Base-by-base conservation (phyloP, 2,797 vertebrate genomes). In the Chelonia mydas region DNA sequence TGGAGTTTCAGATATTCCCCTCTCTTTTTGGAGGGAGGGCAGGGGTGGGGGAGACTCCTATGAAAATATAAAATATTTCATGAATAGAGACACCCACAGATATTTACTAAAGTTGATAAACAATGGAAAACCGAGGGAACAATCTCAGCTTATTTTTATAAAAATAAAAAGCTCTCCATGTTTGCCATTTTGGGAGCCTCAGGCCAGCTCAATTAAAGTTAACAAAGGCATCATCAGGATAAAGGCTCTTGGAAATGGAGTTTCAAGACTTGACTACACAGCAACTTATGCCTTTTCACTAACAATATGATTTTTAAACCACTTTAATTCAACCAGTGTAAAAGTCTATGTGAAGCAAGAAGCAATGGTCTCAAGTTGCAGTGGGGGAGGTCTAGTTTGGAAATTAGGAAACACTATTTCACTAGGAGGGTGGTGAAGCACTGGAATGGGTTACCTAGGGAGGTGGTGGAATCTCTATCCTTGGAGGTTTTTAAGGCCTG, bases 21-120 rank as follows among this genome's bases (percentile, higher is more conserved):
- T 0, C 0, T 55, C 84, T 92, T 51, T 86, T 16, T 81, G 94
- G 77, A 96, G 5, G n/a, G n/a, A 21, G n/a, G 16, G 61, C 3
- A 17, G 33, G 61, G 61, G 95, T 90, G 31, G 79, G 93, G 51
- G 93, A 88, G 53, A 54, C 2, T 74, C 57, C 37, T 87, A 87
- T 81, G 7, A 55, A 94, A 97, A 96, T 95, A 91, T 83, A 54
- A 96, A 96, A 84, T 81, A 87, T 19, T 90, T 92, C 92, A 91
- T 88, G 84, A 95, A 84, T 82, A 94, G 19, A 41, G 87, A 88
- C 74, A 93, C 84, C 96, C 96, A 93, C 94, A 97, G 90, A 88
- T 96, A 97, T 96, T 97, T 96, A 97, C 90, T 86, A 80, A 84
- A 91, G 65, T 19, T 95, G 94, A 97, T 96, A 97, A 97, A 97